Evolutionary conservation across 37 sponge, comb jelly and placozoan genomes (phyloP).

Genomic region (Corticium candelabrum): DNA sequence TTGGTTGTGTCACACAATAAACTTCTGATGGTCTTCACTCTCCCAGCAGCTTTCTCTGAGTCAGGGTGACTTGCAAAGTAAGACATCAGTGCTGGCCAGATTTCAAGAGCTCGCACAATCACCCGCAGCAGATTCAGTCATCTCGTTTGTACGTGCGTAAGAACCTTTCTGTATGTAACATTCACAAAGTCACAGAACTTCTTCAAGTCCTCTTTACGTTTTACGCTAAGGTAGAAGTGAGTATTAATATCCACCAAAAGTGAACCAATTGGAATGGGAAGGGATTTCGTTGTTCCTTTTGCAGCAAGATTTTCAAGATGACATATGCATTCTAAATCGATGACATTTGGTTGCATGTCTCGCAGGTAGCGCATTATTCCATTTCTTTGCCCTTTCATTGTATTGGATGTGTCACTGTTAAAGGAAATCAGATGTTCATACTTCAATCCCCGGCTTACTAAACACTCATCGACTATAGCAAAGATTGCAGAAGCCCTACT

Average conservation of each 20-base stretch:
- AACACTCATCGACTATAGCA: neutral
- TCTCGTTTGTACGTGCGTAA: conserved; percentile 30
- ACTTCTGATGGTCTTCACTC: conserved; percentile 6
- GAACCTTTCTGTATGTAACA: conserved; percentile 12
- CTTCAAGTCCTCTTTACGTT: conserved; percentile 14
- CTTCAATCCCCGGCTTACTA: neutral
- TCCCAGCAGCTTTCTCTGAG: conserved; percentile 24
- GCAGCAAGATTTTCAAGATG: conserved; percentile 23
- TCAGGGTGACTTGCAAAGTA: conserved; percentile 33
- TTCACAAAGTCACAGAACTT: conserved; percentile 16
- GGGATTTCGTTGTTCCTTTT: conserved; percentile 23
- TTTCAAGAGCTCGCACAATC: conserved; percentile 21
- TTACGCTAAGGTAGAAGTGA: conserved; percentile 28
- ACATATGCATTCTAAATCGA: conserved; percentile 27
- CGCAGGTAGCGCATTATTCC: neutral
- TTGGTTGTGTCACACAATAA: conserved; percentile 14
- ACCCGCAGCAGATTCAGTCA: conserved; percentile 24
- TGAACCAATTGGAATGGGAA: conserved; percentile 27
- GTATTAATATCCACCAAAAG: conserved; percentile 31
- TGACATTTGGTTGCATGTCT: neutral
- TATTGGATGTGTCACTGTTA: conserved; percentile 13
- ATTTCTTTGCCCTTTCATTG: conserved; percentile 8
- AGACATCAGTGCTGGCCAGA: conserved; percentile 27
- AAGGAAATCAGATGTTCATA: neutral
- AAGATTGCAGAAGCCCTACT: neutral